A percentile compares a stretch with the other conserved stretches of the same genome.
phyloP scores from a whole-genome alignment of 2,797 vertebrate genomes.

The Anabacerthia variegaticeps region DNA sequence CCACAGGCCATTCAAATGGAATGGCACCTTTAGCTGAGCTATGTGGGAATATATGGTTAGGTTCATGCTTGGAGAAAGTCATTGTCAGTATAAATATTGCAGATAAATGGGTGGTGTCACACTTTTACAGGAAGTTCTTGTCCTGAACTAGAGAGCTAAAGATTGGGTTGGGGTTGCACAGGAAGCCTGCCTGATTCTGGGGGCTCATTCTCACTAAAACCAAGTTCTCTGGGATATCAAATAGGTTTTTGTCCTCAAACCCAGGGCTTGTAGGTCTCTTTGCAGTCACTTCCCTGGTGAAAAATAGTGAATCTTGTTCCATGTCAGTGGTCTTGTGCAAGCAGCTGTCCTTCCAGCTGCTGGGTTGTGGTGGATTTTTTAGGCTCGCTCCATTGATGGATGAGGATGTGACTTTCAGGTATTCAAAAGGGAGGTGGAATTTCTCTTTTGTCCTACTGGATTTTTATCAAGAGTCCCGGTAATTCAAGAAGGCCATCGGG shows the following conservation, averaged over 20 bases:
- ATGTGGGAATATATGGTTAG: neutral
- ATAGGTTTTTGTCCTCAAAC: neutral
- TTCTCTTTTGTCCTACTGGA: conserved; percentile 53
- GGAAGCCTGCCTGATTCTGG: neutral
- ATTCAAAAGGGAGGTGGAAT: conserved; percentile 58
- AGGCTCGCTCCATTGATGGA: neutral
- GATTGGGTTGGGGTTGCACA: neutral
- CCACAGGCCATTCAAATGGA: neutral
- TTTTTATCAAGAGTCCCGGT: conserved; percentile 61
- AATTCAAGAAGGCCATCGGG: conserved; percentile 53
- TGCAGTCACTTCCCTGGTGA: neutral
- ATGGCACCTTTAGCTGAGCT: neutral
- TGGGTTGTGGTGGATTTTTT: neutral
- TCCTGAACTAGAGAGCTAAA: neutral
- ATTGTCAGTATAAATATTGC: neutral
- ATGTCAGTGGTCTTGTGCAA: neutral
- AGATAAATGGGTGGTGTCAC: neutral
- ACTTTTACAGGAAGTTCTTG: neutral
- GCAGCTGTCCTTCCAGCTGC: neutral
- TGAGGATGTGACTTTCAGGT: neutral
- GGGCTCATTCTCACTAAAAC: neutral
- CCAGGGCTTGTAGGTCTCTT: neutral
- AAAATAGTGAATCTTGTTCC: neutral
- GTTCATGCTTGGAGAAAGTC: neutral
- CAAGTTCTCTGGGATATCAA: neutral